Base-by-base conservation (phyloP, 1,140 invertebrate species). In the Leptestheria dahalacensis region DNA sequence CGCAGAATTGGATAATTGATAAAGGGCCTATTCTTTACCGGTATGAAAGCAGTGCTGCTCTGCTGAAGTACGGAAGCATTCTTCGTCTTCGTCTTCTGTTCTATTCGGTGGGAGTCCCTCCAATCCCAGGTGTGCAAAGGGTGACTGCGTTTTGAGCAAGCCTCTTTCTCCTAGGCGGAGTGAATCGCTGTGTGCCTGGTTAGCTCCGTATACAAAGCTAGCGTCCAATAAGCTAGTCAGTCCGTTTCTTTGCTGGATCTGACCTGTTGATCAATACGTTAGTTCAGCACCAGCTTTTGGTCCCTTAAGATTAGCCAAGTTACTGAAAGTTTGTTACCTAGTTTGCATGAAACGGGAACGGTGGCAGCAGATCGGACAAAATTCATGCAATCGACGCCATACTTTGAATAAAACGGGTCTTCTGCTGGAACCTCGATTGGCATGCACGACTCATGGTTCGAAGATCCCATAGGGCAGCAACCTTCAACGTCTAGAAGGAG, bases 391-490 rank as follows among this genome's bases (percentile, higher is more conserved):
- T 81, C 76, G n/a, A 80, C 82, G n/a, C 82, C 78, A 33, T 75
- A 78, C 56, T 76, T 75, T 1, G 74, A 71, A 65, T 85, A 87
- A n/a, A 86, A 78, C 0, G 84, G 85, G 73, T 97, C 94, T 64
- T 89, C 79, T 0, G 75, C 68, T 1, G 91, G 85, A 11, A 96
- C 79, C 0, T 84, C 70, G 61, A 97, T 91, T 0, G 92, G 88
- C 64, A 82, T 91, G 71, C 94, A 97, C 4, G 77, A 75, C 23
- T 70, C 71, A 55, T 75, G 71, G 56, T 51, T 21, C 10, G 18
- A n/a, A 1, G 46, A 28, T 46, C 9, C 20, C 3, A 20, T 24
- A 2, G 49, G 15, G 51, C 12, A 33, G 41, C 55, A 6, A 46
- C 57, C 61, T n/a, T 53, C 56, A 41, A 41, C 33, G 6, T 15